Evolutionary conservation across 2,797 vertebrate genomes (phyloP).

Genomic region (Eulemur albifrons): DNA sequence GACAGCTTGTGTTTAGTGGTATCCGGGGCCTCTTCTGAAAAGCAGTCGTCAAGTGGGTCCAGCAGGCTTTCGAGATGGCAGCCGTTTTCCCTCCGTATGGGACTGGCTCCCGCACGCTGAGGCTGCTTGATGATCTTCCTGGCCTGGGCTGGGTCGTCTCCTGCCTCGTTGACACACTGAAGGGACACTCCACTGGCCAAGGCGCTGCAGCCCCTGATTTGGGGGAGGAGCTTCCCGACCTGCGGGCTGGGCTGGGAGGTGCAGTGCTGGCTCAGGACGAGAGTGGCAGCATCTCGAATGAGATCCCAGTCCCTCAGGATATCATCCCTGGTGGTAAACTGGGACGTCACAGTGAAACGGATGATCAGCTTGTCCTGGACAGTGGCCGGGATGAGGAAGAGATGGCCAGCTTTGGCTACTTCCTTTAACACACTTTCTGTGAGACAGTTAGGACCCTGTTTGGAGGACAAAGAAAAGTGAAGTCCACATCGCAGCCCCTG

Average conservation of each 20-base stretch:
- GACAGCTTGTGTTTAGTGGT: conserved; percentile 79
- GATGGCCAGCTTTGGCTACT: conserved; percentile 88
- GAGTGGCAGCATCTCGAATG: conserved; percentile 88
- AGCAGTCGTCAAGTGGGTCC: conserved; percentile 80
- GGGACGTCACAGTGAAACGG: conserved; percentile 95
- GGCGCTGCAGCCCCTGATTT: conserved; percentile 27
- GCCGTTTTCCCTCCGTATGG: conserved; percentile 32
- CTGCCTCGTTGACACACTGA: conserved; percentile 46
- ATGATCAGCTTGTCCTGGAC: conserved; percentile 92
- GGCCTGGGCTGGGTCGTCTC: conserved; percentile 56
- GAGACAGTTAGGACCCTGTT: conserved; percentile 91
- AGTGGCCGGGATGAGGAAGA: conserved; percentile 95
- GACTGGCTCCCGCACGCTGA: conserved; percentile 48
- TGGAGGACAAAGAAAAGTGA: conserved; percentile 57
- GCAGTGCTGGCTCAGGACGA: conserved; percentile 81
- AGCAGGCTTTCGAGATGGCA: conserved; percentile 60
- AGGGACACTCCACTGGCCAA: conserved; percentile 2
- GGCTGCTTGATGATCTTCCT: conserved; percentile 81
- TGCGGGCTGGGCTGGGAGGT: conserved; percentile 61
- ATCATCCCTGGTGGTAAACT: conserved; percentile 93
- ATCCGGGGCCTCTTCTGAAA: conserved; percentile 78
- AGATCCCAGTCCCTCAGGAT: conserved; percentile 93
- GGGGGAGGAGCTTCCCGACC: conserved; percentile 49
- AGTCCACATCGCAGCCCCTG: not conserved
- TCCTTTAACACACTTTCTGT: conserved; percentile 93